These are phyloP conservation scores for Dipodomys merriami DNA, from an alignment of 2,113 vertebrate species.

Conservation along the genomic window DNA sequence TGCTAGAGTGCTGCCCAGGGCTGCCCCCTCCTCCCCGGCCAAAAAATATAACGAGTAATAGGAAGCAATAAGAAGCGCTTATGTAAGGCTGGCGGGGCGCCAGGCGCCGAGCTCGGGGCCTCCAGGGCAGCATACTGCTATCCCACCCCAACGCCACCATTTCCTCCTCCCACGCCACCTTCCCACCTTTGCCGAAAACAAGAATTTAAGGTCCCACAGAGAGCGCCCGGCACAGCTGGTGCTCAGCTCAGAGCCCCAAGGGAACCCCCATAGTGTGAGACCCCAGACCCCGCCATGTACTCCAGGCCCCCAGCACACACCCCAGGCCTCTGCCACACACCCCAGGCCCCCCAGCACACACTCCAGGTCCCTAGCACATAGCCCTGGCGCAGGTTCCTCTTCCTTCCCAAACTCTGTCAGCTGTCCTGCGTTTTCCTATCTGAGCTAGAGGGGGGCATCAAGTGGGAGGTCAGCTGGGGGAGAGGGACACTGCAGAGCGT, in stretches of 20 bases:
- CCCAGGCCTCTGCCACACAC: too few relatives aligned
- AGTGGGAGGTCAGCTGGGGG: not conserved
- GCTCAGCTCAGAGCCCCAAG: not conserved
- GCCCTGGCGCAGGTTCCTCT: not conserved
- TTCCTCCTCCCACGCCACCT: not conserved
- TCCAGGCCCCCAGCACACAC: not conserved
- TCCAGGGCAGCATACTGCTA: not conserved
- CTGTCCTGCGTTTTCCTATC: not conserved
- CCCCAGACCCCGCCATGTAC: fast-evolving
- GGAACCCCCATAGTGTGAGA: too few relatives aligned
- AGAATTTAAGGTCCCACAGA: not conserved
- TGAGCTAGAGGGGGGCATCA: not conserved
- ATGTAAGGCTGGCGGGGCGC: not conserved
- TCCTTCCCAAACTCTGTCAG: not conserved
- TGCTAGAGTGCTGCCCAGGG: too few relatives aligned
- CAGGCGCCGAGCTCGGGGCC: not conserved
- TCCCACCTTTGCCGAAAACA: not conserved
- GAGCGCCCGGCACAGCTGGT: fast-evolving
- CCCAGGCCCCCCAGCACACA: too few relatives aligned
- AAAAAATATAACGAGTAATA: not conserved
- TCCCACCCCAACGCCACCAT: not conserved
- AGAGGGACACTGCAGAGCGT: too few relatives aligned
- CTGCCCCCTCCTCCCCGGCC: too few relatives aligned
- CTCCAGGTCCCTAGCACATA: too few relatives aligned
- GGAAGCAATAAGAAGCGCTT: not conserved